Evolutionary conservation across 2,888 invertebrate genomes (phyloP), one percentile per base, ranked within the genome.

Genomic region (Aleiodes testaceus): DNA sequence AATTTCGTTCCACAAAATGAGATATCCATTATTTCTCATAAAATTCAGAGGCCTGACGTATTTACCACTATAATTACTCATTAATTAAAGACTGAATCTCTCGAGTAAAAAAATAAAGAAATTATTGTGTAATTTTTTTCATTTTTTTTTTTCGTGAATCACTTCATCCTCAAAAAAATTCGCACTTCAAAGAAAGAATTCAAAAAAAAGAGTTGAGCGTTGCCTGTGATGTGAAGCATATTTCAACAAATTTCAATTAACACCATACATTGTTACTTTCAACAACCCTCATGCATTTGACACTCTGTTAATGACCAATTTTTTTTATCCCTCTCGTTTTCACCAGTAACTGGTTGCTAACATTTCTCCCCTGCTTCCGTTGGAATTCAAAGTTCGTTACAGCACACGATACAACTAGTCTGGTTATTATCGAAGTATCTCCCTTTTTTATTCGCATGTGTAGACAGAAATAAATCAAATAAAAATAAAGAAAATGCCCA

Each of bases 241-340:
- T 42, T 59, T 14, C 9, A 42, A 59, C 59, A 59, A 42, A 59
- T 59, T 36, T 59, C 36, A 59, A 59, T 42, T 42, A 59, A 59
- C 36, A 36, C 16, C 26, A 42, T 7, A 30, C 14, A 55, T 36
- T 59, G 59, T 36, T 16, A 12, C 36, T 11, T 3, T 16, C 14
- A 16, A 59, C 12, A 30, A 59, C 59, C 59, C 59, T 42, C 63
- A 47, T 61, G 49, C n/a, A 44, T 26, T 36, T 61, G 63, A 69
- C 49, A 69, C 50, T 69, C 44, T 36, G 30, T 36, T 63, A 69
- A 69, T 63, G 22, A 50, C 47, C 20, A 36, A 36, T 36, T 36
- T 36, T 36, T 36, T 61, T 45, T 30, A 45, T 14, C 36, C 12
- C 36, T 49, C 26, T 47, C 55, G 30, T 9, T 66, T 66, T 22